A percentile compares a stretch with the other conserved stretches of the same genome.
Evolutionary conservation across 2,888 invertebrate genomes (phyloP).

Genomic region (Poecilus cupreus): DNA sequence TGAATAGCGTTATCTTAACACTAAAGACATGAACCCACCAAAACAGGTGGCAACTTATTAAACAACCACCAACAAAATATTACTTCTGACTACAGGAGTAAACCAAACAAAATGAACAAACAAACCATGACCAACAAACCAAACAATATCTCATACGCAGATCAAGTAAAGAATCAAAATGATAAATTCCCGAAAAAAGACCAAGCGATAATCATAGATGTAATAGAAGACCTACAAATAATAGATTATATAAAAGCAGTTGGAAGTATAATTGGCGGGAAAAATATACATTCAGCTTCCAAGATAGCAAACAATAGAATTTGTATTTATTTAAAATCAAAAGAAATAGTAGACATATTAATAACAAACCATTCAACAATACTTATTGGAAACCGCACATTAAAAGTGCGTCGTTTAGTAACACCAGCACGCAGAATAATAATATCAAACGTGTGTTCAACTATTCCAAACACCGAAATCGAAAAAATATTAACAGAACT

Average conservation of each 20-base stretch:
- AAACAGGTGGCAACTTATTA: too few species aligned
- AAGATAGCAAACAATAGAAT: conserved; percentile 1
- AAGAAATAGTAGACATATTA: conserved; percentile 60
- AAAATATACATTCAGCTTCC: neutral
- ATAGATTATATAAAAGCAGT: neutral
- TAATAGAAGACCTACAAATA: neutral
- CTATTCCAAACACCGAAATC: conserved; percentile 61
- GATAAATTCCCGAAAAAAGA: neutral
- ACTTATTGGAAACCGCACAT: too few species aligned
- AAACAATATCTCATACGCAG: too few species aligned
- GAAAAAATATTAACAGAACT: conserved; percentile 59
- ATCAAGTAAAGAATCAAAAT: too few species aligned
- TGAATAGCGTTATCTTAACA: too few species aligned
- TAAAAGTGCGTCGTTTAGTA: conserved; percentile 61
- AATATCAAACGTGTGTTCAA: conserved; percentile 64
- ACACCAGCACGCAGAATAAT: conserved; percentile 62
- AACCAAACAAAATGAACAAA: too few species aligned
- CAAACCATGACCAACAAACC: too few species aligned
- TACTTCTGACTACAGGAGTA: too few species aligned
- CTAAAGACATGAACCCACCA: too few species aligned
- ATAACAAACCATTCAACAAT: conserved; percentile 60
- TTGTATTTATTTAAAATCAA: conserved; percentile 59
- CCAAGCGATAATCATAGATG: neutral
- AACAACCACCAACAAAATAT: too few species aligned
- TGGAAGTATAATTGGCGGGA: too few species aligned